Evolutionary conservation across 2,113 vertebrate species (phyloP).

Genomic region (Dermatemys mawii): DNA sequence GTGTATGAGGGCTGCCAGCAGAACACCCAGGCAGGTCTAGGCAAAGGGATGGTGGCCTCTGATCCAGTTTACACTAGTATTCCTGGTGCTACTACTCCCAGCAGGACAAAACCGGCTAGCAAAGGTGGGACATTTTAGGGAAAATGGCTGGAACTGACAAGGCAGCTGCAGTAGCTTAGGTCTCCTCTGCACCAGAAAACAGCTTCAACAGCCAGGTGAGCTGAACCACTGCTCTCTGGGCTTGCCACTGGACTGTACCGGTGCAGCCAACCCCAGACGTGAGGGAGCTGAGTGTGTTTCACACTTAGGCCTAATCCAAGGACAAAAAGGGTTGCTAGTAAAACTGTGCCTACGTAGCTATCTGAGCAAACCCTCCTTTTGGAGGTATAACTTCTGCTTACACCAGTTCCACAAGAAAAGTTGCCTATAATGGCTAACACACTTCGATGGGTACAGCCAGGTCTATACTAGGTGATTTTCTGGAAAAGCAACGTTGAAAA

Average conservation of each 20-base stretch:
- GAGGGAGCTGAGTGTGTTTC: too few relatives aligned
- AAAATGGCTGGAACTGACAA: neutral
- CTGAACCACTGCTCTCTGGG: neutral
- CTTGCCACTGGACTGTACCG: neutral
- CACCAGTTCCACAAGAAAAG: neutral
- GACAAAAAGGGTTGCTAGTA: neutral
- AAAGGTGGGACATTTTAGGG: neutral
- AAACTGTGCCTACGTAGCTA: neutral
- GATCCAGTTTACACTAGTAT: neutral
- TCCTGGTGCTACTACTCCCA: neutral
- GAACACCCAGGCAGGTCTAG: neutral
- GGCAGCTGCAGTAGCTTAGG: neutral
- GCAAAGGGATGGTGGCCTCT: neutral
- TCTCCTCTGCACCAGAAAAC: neutral
- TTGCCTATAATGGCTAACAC: neutral
- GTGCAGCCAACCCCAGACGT: neutral
- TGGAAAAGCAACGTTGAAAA: neutral
- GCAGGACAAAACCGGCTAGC: neutral
- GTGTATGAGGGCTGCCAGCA: neutral
- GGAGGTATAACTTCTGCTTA: neutral
- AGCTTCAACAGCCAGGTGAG: neutral
- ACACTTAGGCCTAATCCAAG: neutral
- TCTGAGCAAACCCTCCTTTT: neutral
- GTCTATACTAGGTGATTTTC: neutral
- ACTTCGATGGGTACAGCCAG: neutral